These are phyloP conservation scores for Ochropacha duplaris DNA, from an alignment of 2,888 invertebrate species.

Conservation along the genomic window DNA sequence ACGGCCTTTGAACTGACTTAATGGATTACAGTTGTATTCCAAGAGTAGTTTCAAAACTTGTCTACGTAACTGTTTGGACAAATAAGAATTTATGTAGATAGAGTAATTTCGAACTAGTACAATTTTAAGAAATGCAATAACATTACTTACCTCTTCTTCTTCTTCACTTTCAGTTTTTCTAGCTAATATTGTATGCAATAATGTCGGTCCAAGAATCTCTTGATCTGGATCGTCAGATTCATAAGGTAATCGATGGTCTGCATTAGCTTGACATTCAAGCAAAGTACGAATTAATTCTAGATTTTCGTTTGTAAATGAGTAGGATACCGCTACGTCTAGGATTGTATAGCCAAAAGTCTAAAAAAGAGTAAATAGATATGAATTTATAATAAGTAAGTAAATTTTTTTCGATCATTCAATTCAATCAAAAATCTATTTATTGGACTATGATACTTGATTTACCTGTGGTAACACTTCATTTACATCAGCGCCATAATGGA, in stretches of 20 bases:
- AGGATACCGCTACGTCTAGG: conserved; percentile 59
- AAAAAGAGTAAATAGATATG: too few relatives aligned
- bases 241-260: conserved; percentile 40
- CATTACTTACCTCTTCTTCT: conserved; percentile 50
- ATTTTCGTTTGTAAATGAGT: conserved; percentile 45
- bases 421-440: too few relatives aligned
- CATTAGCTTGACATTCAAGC: conserved; percentile 55
- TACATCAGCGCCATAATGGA: conserved; percentile 55
- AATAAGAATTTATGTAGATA: background rate
- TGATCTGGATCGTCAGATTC: conserved; percentile 2
- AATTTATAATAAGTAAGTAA: background rate
- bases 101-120: background rate
- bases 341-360: conserved; percentile 54
- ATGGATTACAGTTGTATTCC: conserved; percentile 51
- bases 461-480: conserved; percentile 60
- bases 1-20: conserved; percentile 48
- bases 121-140: background rate
- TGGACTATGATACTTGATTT: conserved; percentile 13
- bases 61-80: conserved; percentile 43
- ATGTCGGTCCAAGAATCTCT: conserved; percentile 52
- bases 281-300: conserved; percentile 49
- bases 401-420: background rate
- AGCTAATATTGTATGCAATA: conserved; percentile 59
- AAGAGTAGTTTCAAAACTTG: conserved; percentile 56
- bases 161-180: conserved; percentile 40